These are phyloP conservation scores for Noctua fimbriata DNA, from an alignment of 2,888 invertebrate genomes.

Conservation along the genomic window DNA sequence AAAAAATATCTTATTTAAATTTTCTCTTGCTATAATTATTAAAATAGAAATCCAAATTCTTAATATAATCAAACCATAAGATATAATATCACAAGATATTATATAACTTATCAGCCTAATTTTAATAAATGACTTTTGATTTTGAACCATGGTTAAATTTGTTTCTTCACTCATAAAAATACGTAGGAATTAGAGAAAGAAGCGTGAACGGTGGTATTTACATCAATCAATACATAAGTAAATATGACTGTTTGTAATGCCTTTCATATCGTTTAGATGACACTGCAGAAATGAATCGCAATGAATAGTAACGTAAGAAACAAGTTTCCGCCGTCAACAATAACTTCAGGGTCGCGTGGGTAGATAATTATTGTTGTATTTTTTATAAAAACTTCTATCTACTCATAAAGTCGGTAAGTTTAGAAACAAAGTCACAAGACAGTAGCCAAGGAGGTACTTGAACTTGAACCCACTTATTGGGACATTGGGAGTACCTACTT, in stretches of 20 bases:
- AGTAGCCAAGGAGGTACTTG: slow-evolving; percentile 27
- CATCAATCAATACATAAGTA: slow-evolving; percentile 14
- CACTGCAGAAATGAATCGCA: slow-evolving; percentile 14
- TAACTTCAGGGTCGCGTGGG: slow-evolving; percentile 32
- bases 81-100: no score
- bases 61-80: no score
- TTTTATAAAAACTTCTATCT: slow-evolving; percentile 3
- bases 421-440: slow-evolving; percentile 11
- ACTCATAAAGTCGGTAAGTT: slow-evolving; percentile 1
- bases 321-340: slow-evolving; percentile 17
- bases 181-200: slow-evolving; percentile 5
- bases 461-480: slow-evolving; percentile 30
- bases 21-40: no score
- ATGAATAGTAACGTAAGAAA: slow-evolving; percentile 26
- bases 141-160: not conserved
- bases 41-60: no score
- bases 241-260: not conserved
- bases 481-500: slow-evolving; percentile 16
- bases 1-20: no score
- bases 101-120: no score
- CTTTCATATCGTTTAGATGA: slow-evolving; percentile 13
- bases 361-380: slow-evolving; percentile 33
- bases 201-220: not conserved
- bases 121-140: no score
- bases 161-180: not conserved